Evolutionary conservation across 2,797 vertebrate species (phyloP).

Genomic region (Zalophus californianus): DNA sequence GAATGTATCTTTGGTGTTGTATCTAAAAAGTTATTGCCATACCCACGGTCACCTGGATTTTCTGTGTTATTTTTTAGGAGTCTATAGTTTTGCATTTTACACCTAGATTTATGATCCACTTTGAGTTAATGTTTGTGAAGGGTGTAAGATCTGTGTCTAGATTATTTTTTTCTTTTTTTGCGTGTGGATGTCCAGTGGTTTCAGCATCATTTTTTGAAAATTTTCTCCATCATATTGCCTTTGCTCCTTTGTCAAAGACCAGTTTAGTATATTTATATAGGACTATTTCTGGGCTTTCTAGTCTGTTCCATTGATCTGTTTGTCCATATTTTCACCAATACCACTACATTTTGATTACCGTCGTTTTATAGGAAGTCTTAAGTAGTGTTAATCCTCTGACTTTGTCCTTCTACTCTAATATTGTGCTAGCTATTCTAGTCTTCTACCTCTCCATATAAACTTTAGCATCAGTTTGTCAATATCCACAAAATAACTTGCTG

Average conservation of each 20-base stretch:
- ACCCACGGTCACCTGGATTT: background rate
- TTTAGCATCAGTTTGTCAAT: constrained; percentile 1
- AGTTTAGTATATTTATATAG: background rate
- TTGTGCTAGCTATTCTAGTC: background rate
- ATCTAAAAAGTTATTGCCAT: background rate
- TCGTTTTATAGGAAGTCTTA: background rate
- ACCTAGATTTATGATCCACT: background rate
- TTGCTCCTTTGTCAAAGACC: background rate
- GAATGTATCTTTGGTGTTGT: background rate
- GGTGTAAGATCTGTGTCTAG: background rate
- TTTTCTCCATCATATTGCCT: background rate
- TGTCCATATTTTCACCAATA: background rate
- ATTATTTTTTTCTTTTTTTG: background rate
- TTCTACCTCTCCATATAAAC: background rate
- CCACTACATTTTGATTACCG: background rate
- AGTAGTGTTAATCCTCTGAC: background rate
- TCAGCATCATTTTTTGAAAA: background rate
- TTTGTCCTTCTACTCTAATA: background rate
- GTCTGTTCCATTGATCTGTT: background rate
- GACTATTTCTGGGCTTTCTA: background rate
- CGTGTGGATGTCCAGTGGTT: background rate
- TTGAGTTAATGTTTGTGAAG: background rate
- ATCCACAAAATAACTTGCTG: background rate
- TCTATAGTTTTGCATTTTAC: background rate
- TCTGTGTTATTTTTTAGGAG: background rate